phyloP scores from a whole-genome alignment of 2,888 invertebrate species.

The Coronaproctus castanopsis region DNA sequence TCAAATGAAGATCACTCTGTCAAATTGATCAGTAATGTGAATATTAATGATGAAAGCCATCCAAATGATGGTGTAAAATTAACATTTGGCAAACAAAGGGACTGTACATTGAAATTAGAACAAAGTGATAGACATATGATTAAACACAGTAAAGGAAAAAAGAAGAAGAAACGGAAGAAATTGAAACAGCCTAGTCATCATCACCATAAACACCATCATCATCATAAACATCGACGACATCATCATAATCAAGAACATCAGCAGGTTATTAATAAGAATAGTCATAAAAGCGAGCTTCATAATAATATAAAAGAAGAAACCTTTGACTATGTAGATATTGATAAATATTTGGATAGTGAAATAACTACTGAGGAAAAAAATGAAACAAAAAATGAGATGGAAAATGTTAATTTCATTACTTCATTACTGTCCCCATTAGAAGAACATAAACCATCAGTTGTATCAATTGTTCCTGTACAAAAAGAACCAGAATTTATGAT shows the following conservation, averaged over 20 bases:
- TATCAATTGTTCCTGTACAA: too few relatives aligned
- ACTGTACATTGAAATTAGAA: not conserved
- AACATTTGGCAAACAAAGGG: not conserved
- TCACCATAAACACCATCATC: conserved; percentile 8
- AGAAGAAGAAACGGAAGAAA: conserved; percentile 25
- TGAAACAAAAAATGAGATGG: too few relatives aligned
- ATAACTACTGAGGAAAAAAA: too few relatives aligned
- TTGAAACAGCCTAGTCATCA: conserved; percentile 21
- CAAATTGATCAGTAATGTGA: conserved; percentile 23
- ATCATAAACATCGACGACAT: conserved; percentile 13
- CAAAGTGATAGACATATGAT: not conserved
- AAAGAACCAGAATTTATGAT: too few relatives aligned
- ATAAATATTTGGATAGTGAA: too few relatives aligned
- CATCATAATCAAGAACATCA: conserved; percentile 37
- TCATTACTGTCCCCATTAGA: too few relatives aligned
- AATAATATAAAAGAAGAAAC: too few relatives aligned
- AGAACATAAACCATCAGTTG: too few relatives aligned
- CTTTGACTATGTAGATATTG: too few relatives aligned
- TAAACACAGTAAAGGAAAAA: conserved; percentile 16
- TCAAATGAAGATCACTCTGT: conserved; percentile 20
- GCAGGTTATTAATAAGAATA: too few relatives aligned
- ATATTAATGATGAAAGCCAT: conserved; percentile 13
- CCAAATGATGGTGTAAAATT: conserved; percentile 3
- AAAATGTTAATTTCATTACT: too few relatives aligned
- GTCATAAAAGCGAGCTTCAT: too few relatives aligned